Conservation (phyloP, 2,113 vertebrate species). For the Ellobius talpinus region DNA sequence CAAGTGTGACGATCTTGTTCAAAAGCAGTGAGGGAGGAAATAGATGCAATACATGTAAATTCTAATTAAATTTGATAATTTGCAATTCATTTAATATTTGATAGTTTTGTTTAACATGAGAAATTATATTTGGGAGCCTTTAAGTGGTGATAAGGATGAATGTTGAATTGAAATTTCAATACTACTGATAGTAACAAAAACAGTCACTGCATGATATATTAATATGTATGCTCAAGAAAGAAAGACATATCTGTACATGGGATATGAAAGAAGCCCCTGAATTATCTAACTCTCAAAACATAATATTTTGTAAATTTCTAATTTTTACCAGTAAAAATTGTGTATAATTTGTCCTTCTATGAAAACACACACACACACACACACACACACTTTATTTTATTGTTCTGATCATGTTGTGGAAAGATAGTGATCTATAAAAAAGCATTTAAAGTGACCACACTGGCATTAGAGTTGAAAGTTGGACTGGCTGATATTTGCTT, state of each 20-base stretch:
- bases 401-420: not conserved
- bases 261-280: not conserved
- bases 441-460: not conserved
- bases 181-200: not conserved
- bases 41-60: not conserved
- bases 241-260: not conserved
- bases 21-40: not conserved
- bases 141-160: not conserved
- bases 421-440: not conserved
- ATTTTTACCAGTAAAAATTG: not conserved
- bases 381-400: not conserved
- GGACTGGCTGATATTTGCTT: constrained; percentile 1
- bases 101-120: not conserved
- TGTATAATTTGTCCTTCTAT: not conserved
- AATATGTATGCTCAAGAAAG: not conserved
- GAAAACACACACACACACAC: not conserved
- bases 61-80: not conserved
- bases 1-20: not conserved
- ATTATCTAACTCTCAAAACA: not conserved
- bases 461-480: not conserved
- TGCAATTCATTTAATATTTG: not conserved
- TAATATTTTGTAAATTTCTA: not conserved
- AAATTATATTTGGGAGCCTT: not conserved
- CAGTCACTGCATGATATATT: not conserved
- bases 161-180: not conserved